A percentile compares a stretch with the other conserved stretches of the same genome.
Evolutionary conservation across 2,888 invertebrate species (phyloP).

Genomic region (Melipona bicolor): DNA sequence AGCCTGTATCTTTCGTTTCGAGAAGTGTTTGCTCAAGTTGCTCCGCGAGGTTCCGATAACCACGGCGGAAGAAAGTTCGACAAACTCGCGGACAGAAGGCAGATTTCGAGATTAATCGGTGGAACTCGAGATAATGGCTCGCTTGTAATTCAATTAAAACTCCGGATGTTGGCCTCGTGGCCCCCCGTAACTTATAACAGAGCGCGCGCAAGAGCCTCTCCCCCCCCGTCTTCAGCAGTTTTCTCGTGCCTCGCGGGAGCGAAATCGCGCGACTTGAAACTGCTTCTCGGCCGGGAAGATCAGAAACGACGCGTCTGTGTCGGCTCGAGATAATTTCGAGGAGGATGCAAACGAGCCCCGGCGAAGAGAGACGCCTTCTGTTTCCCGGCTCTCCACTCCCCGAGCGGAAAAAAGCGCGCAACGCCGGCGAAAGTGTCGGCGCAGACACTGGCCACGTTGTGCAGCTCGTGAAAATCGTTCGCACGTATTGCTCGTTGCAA

Average conservation of each 20-base stretch:
- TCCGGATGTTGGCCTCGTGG: conserved; percentile 31
- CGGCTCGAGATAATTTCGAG: conserved; percentile 43
- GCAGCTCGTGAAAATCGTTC: conserved; percentile 12
- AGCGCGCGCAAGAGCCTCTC: not conserved
- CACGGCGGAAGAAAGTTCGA: too few species aligned
- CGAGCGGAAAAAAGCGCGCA: conserved; percentile 24
- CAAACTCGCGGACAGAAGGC: conserved; percentile 5
- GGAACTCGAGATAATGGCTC: conserved; percentile 42
- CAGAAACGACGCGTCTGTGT: conserved; percentile 10
- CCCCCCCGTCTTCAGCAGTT: not conserved
- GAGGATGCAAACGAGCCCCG: conserved; percentile 48
- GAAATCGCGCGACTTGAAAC: conserved; percentile 51
- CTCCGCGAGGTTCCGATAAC: not conserved
- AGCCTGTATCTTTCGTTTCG: not conserved
- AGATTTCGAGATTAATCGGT: conserved; percentile 49
- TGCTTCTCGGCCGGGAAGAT: conserved; percentile 30
- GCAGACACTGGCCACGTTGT: conserved; percentile 12
- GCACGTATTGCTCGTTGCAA: too few species aligned
- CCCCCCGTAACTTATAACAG: conserved; percentile 32
- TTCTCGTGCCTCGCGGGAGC: conserved; percentile 2
- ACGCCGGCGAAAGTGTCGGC: conserved; percentile 34
- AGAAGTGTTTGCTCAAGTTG: conserved; percentile 18
- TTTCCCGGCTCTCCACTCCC: conserved; percentile 20
- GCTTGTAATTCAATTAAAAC: conserved; percentile 56
- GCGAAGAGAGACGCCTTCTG: conserved; percentile 33